phyloP scores from a whole-genome alignment of 2,113 vertebrate genomes.

The Pygoscelis antarcticus region DNA sequence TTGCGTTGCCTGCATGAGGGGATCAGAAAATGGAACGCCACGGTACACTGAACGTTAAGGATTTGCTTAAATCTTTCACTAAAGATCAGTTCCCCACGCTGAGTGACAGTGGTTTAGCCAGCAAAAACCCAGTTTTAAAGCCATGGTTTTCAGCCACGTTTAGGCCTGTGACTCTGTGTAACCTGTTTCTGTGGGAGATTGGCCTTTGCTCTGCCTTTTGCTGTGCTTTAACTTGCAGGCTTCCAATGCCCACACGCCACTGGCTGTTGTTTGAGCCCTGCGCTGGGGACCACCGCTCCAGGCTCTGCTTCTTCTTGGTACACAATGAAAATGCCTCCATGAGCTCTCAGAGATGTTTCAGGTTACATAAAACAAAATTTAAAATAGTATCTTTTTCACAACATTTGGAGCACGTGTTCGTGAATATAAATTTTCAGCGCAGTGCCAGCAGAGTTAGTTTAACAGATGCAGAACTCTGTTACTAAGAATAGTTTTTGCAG shows the following conservation, averaged over 20 bases:
- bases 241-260: not conserved
- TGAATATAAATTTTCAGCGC: slow-evolving; percentile 30
- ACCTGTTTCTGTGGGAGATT: not conserved
- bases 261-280: not conserved
- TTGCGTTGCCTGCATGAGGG: not conserved
- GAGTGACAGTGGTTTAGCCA: not conserved
- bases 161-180: not conserved
- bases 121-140: not conserved
- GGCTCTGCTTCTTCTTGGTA: not conserved
- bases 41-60: not conserved
- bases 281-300: not conserved
- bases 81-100: fast-evolving
- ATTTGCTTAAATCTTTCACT: not conserved
- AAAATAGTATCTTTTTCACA: slow-evolving; percentile 58
- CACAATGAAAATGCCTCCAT: not conserved
- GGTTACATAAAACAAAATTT: slow-evolving; percentile 50
- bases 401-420: slow-evolving; percentile 35
- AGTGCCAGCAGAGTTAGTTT: slow-evolving; percentile 44
- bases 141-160: not conserved
- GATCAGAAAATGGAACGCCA: not conserved
- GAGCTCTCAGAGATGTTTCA: not conserved
- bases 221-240: not conserved
- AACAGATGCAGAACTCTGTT: slow-evolving; percentile 59
- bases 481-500: slow-evolving; percentile 60
- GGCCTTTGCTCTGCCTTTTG: not conserved